Conservation (phyloP, 2,888 invertebrate species). For the Caenorhabditis auriculariae region DNA sequence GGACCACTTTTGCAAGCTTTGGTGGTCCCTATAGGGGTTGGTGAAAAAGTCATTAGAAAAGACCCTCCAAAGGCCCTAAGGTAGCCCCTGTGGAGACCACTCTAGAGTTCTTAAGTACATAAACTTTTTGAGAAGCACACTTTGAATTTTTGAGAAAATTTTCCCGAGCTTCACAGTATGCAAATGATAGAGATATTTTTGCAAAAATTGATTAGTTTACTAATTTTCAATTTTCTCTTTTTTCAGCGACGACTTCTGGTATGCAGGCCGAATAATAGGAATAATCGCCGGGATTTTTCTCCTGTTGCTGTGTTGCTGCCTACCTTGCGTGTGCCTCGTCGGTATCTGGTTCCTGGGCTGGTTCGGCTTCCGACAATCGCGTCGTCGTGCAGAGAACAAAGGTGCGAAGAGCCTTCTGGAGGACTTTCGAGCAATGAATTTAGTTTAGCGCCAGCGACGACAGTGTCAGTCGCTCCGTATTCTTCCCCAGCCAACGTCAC, state of each 20-base stretch:
- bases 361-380: slow-evolving; percentile 51
- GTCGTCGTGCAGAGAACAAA: not conserved
- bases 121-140: no score
- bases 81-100: no score
- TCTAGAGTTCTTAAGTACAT: no score
- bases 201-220: no score
- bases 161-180: no score
- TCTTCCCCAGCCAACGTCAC: not conserved
- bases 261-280: slow-evolving; percentile 60
- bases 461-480: not conserved
- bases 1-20: no score
- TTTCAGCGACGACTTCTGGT: slow-evolving; percentile 58
- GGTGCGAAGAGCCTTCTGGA: not conserved
- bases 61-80: no score
- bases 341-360: slow-evolving; percentile 62
- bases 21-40: no score
- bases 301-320: slow-evolving; percentile 54
- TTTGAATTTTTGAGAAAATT: no score
- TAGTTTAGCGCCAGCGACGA: not conserved
- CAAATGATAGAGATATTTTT: no score
- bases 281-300: slow-evolving; percentile 54
- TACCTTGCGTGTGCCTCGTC: slow-evolving; percentile 57
- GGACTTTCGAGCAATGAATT: not conserved
- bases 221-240: slow-evolving; percentile 1
- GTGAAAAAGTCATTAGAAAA: no score